Conservation (phyloP, 2,113 vertebrate genomes). For the Fulica atra region DNA sequence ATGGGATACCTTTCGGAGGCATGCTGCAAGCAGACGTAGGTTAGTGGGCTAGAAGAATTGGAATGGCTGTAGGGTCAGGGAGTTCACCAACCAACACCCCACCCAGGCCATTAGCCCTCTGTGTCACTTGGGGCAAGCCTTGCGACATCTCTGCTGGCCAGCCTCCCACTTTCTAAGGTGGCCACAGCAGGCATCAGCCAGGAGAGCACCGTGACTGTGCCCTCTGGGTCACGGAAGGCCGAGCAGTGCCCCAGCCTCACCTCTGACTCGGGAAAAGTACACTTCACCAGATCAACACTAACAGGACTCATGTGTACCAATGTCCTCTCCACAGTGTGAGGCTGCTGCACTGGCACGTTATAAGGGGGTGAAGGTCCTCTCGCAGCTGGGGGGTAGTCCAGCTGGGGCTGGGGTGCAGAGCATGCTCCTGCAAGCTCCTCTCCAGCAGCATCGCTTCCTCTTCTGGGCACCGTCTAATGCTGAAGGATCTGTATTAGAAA, state of each 20-base stretch:
- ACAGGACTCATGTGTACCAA: neutral
- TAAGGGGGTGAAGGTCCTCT: neutral
- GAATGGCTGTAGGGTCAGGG: neutral
- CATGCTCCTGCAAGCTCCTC: neutral
- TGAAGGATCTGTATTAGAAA: neutral
- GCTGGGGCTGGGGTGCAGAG: neutral
- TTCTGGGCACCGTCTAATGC: neutral
- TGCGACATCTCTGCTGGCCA: neutral
- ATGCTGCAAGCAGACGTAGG: neutral
- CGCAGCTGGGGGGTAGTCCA: neutral
- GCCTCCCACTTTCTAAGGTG: neutral
- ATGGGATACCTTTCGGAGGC: neutral
- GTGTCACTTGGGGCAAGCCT: neutral
- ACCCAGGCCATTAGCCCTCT: neutral
- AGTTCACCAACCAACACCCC: neutral
- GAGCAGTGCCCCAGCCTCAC: neutral
- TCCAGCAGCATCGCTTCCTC: neutral
- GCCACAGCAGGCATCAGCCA: neutral
- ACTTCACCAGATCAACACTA: neutral
- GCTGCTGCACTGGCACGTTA: neutral
- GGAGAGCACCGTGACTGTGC: neutral
- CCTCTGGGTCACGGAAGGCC: fast-evolving
- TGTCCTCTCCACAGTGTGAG: fast-evolving
- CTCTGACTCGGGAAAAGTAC: neutral
- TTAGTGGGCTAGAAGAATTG: neutral